Base-by-base conservation (phyloP, 2,797 vertebrate genomes). In the Tiaroga cobitis region DNA sequence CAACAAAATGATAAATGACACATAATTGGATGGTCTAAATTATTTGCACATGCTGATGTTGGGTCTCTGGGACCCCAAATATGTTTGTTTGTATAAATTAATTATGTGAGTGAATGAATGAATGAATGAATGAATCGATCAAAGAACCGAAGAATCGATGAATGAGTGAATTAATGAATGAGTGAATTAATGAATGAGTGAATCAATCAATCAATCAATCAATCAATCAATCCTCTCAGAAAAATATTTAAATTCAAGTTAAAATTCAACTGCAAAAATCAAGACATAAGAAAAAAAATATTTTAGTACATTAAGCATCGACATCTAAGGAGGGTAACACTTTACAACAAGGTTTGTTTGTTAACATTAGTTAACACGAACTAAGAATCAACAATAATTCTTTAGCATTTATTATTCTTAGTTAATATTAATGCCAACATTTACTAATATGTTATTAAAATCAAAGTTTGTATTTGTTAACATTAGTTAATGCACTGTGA, bases 131-230 rank as follows among this genome's bases (percentile, higher is more conserved):
- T 16, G 2, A 16, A 68, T 21, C 0, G 0, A 21, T 37, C 5
- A 16, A 68, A 3, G 0, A 16, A 37, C 9, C 0, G 2, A n/a
- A 4, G 8, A 59, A 10, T 10, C 3, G 24, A 8, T 41, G 0
- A 15, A 49, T 18, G 5, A 54, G 2, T 41, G 10, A 43, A 16
- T 70, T 4, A 34, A 3, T 34, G 34, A 34, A 34, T 34, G 3
- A 34, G 1, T 41, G 10, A 43, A 16, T 70, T 4, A 34, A 3
- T 34, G 34, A 34, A 34, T 4, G 3, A 34, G 4, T 34, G 4
- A 37, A 41, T 41, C 39, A 39, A 39, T 39, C 37, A 43, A 51
- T 49, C 16, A 51, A 51, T 2, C 15, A 51, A 51, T 19, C 49
- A 19, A 19, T 21, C 19, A 21, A 54, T 54, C 49, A 49, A 49